Conservation (phyloP, 92 coral and sea anemone genomes). For the Actinernus sp. region DNA sequence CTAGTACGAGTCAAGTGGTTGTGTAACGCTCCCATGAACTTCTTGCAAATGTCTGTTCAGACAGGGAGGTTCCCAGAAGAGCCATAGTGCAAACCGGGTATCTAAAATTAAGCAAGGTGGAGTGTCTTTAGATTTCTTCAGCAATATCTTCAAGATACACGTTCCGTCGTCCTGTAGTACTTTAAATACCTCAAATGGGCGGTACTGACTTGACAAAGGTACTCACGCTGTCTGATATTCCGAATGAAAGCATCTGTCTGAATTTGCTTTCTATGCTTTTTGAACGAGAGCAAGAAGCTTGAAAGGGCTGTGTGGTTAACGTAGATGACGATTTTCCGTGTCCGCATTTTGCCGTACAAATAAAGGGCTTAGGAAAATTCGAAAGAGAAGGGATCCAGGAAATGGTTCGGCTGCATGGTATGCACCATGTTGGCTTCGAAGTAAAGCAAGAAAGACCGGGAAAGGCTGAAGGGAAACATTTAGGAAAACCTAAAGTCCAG, state of each 20-base stretch:
- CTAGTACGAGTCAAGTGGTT: too few species aligned
- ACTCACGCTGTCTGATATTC: slow-evolving; percentile 11
- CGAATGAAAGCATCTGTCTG: slow-evolving; percentile 11
- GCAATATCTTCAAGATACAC: too few species aligned
- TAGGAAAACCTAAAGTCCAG: slow-evolving; percentile 2
- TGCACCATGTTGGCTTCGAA: slow-evolving; percentile 12
- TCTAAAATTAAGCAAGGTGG: too few species aligned
- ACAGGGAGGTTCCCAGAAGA: too few species aligned
- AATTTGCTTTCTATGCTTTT: slow-evolving; percentile 15
- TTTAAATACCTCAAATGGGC: neutral
- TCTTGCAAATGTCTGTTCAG: too few species aligned
- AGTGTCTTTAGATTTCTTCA: slow-evolving; percentile 18
- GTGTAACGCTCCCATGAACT: too few species aligned
- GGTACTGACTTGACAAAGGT: slow-evolving; percentile 4
- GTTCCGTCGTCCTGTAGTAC: neutral
- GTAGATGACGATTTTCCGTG: neutral
- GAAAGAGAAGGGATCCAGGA: slow-evolving; percentile 28
- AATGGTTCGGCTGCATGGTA: slow-evolving; percentile 8
- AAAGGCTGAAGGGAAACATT: neutral
- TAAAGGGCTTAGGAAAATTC: slow-evolving; percentile 24
- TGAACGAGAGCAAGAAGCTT: neutral
- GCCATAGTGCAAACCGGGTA: too few species aligned
- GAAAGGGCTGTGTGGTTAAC: slow-evolving; percentile 3
- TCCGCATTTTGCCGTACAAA: slow-evolving; percentile 2
- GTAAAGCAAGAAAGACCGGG: slow-evolving; percentile 18